A percentile compares a stretch with the other conserved stretches of the same genome.
Conservation (phyloP, 2,797 vertebrate species). For the Eleutherodactylus coqui region DNA sequence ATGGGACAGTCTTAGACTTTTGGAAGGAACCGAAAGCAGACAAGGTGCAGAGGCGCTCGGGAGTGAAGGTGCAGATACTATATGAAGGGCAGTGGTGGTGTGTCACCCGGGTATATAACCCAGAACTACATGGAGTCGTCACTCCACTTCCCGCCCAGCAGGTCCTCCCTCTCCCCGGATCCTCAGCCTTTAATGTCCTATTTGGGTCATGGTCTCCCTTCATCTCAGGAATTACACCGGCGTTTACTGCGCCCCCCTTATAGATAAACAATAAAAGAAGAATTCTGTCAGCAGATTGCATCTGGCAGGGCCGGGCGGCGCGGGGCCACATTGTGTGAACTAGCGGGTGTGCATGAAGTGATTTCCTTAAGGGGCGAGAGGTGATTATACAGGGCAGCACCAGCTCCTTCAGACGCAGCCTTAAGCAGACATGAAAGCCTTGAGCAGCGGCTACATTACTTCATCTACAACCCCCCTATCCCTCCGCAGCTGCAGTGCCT, state of each 20-base stretch:
- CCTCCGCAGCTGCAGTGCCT: not conserved
- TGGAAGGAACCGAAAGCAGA: too few relatives aligned
- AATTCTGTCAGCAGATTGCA: constrained; percentile 24
- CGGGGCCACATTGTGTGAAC: not conserved
- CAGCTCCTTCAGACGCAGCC: constrained; percentile 13
- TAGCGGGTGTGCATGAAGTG: constrained; percentile 29
- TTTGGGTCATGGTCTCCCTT: constrained; percentile 9
- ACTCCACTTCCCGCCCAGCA: not conserved
- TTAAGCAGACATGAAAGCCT: constrained; percentile 44
- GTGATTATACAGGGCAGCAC: constrained; percentile 43
- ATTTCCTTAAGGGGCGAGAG: constrained; percentile 19
- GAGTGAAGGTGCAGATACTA: too few relatives aligned
- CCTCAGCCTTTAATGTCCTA: not conserved
- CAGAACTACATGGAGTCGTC: not conserved
- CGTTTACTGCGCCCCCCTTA: constrained; percentile 23
- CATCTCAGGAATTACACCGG: constrained; percentile 32
- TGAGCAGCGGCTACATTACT: not conserved
- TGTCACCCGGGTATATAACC: not conserved
- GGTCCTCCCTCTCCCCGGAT: not conserved
- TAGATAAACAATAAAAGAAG: constrained; percentile 37
- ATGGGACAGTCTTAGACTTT: too few relatives aligned
- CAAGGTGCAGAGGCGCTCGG: too few relatives aligned
- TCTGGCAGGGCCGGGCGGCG: not conserved
- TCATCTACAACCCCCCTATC: not conserved
- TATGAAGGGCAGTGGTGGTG: too few relatives aligned